phyloP scores from a whole-genome alignment of 1,140 invertebrate genomes.

The Sweltsa coloradensis region DNA sequence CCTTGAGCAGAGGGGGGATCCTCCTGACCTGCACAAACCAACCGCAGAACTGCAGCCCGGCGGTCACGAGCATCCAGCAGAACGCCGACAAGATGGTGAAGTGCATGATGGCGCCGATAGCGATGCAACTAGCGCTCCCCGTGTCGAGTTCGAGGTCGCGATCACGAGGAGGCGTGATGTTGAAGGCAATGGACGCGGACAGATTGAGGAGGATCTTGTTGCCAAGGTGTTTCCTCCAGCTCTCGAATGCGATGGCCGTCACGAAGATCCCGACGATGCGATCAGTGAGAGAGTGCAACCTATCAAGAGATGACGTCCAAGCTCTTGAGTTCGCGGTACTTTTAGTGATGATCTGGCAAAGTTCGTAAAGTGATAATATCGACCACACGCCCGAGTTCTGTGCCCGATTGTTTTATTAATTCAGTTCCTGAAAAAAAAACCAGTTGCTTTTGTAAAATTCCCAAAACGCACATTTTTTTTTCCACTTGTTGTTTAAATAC shows the following conservation, averaged over 20 bases:
- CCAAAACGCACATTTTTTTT: too few species aligned
- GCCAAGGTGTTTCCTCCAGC: constrained; percentile 43
- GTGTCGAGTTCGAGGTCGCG: constrained; percentile 31
- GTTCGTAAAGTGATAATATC: too few species aligned
- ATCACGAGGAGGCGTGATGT: constrained; percentile 39
- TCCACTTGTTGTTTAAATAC: too few species aligned
- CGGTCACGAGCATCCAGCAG: constrained; percentile 51
- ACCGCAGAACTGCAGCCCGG: constrained; percentile 46
- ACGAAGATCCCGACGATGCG: constrained; percentile 39
- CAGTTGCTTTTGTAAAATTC: too few species aligned
- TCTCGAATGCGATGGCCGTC: constrained; percentile 40
- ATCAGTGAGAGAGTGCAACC: constrained; percentile 43
- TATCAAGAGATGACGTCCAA: constrained; percentile 43
- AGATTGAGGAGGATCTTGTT: constrained; percentile 48
- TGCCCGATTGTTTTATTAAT: too few species aligned
- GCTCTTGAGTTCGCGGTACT: too few species aligned
- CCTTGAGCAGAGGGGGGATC: too few species aligned
- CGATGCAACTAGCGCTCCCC: constrained; percentile 25
- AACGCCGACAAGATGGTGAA: constrained; percentile 47
- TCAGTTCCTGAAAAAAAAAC: too few species aligned
- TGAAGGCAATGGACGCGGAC: constrained; percentile 39
- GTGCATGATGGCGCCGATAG: constrained; percentile 40
- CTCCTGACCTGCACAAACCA: too few species aligned
- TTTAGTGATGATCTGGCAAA: too few species aligned
- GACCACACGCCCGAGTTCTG: too few species aligned